Evolutionary conservation across 92 coral and sea anemone genomes (phyloP).

Genomic region (Porites evermanni): DNA sequence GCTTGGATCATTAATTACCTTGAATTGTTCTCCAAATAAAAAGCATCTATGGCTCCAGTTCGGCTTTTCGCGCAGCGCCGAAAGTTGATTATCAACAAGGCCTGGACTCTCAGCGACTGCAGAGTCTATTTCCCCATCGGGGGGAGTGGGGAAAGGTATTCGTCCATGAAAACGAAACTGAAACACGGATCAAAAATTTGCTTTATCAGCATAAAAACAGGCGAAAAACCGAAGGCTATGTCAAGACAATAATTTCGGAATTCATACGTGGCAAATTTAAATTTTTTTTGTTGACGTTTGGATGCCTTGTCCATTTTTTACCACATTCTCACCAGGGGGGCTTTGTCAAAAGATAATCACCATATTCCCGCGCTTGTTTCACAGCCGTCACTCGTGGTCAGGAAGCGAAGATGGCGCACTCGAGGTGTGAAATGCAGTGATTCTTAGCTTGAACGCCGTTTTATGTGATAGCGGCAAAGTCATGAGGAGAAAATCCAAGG

Average conservation of each 20-base stretch:
- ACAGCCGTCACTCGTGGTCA: not conserved
- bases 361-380: constrained; percentile 38
- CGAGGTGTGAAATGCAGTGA: not conserved
- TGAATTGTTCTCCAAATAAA: not conserved
- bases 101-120: constrained; percentile 10
- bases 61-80: not conserved
- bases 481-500: constrained; percentile 32
- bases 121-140: not conserved
- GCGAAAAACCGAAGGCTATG: not conserved
- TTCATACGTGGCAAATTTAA: not conserved
- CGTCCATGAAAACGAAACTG: not conserved
- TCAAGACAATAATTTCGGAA: not conserved
- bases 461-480: not conserved
- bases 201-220: not conserved
- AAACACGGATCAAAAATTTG: not conserved
- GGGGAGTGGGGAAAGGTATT: not conserved
- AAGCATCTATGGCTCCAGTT: too few relatives aligned
- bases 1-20: not conserved
- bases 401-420: too few relatives aligned
- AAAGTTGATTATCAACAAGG: constrained; percentile 25
- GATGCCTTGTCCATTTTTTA: not conserved
- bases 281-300: not conserved
- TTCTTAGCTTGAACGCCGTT: not conserved
- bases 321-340: not conserved
- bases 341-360: too few relatives aligned